Percentiles rank a stretch among this genome's conserved stretches.
phyloP scores from a whole-genome alignment of 2,888 invertebrate genomes.

The Pachydiplax longipennis region DNA sequence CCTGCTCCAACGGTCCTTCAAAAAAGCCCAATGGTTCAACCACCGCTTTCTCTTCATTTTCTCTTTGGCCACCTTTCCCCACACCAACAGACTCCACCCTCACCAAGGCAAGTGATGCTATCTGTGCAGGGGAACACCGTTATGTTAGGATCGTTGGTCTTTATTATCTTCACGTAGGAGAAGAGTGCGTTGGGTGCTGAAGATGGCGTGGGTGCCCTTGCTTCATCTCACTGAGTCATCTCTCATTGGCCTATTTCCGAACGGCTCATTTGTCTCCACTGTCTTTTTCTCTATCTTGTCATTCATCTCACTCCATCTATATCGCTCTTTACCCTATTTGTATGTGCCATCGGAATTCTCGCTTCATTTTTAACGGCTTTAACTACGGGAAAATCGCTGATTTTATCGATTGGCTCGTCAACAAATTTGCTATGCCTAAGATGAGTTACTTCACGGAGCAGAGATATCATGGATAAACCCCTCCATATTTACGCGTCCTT shows the following conservation, averaged over 20 bases:
- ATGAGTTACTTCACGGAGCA: no score
- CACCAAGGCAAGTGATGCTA: not conserved
- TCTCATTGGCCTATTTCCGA: not conserved
- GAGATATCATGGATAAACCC: no score
- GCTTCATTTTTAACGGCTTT: not conserved
- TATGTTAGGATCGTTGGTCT: not conserved
- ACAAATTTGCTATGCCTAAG: no score
- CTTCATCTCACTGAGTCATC: not conserved
- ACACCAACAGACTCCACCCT: not conserved
- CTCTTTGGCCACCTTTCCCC: not conserved
- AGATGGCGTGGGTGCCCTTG: not conserved
- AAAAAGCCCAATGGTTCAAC: not conserved
- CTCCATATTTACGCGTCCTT: no score
- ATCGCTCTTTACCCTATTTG: not conserved
- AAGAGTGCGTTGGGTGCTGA: not conserved
- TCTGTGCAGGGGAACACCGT: slow-evolving; percentile 8
- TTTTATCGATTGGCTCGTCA: no score
- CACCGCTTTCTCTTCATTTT: not conserved
- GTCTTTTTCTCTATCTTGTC: not conserved
- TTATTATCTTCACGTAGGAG: not conserved
- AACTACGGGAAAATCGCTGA: no score
- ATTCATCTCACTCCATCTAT: not conserved
- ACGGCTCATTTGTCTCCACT: not conserved
- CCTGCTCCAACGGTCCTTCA: not conserved
- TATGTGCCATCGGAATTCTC: not conserved